These are phyloP conservation scores for Philaenus spumarius DNA, from an alignment of 1,140 invertebrate species.

Conservation along the genomic window DNA sequence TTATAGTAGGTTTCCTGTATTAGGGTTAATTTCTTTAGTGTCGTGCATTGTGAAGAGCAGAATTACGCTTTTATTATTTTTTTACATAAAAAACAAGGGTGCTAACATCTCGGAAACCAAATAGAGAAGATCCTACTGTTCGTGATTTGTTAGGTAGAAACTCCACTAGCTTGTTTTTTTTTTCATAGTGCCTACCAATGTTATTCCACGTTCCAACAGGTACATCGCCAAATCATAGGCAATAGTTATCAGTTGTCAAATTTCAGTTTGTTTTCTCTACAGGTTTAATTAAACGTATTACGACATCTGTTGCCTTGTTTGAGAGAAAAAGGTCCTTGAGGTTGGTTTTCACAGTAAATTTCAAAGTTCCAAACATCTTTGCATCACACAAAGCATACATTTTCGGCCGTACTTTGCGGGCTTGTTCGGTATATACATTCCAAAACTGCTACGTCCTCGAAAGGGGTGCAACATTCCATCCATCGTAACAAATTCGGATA, in stretches of 20 bases:
- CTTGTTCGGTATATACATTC: constrained; percentile 33
- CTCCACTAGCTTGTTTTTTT: constrained; percentile 30
- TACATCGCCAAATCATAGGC: constrained; percentile 25
- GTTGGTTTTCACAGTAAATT: not conserved
- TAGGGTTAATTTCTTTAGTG: constrained; percentile 19
- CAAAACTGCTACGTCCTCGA: constrained; percentile 34
- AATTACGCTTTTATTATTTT: constrained; percentile 30
- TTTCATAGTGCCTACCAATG: constrained; percentile 30
- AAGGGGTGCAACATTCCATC: constrained; percentile 39
- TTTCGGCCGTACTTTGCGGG: constrained; percentile 30
- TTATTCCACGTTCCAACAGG: constrained; percentile 26
- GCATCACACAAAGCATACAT: constrained; percentile 30
- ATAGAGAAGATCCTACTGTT: constrained; percentile 10
- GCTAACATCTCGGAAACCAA: constrained; percentile 16
- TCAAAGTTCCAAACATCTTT: constrained; percentile 1
- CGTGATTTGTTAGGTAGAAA: constrained; percentile 22
- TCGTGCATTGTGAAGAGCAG: constrained; percentile 35
- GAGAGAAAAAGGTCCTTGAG: not conserved
- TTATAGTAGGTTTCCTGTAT: too few relatives aligned
- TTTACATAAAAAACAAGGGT: constrained; percentile 21
- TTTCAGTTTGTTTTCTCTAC: constrained; percentile 29
- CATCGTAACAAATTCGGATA: constrained; percentile 32
- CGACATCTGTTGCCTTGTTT: constrained; percentile 4
- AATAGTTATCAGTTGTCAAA: constrained; percentile 34
- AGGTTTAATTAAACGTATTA: not conserved